These are phyloP conservation scores for Rhimphoctona megacephalus DNA, from an alignment of 2,888 invertebrate genomes.

Conservation along the genomic window DNA sequence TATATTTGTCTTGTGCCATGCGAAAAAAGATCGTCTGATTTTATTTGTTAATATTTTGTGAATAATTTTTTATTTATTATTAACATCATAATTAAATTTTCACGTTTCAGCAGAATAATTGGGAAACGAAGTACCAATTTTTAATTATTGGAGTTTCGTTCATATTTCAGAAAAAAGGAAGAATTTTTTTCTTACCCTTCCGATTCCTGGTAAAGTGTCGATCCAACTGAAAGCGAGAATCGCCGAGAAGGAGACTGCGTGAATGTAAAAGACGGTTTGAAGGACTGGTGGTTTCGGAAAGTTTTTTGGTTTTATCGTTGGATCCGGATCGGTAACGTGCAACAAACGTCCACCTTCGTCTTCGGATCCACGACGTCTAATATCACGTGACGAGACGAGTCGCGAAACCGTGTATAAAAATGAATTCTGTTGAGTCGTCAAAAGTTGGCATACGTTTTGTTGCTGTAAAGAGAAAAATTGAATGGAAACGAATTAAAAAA, in stretches of 20 bases:
- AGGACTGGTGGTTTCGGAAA: slow-evolving; percentile 81
- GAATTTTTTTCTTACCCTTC: slow-evolving; percentile 83
- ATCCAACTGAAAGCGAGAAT: slow-evolving; percentile 85
- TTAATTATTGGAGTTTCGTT: too few species aligned
- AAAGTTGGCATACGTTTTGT: slow-evolving; percentile 78
- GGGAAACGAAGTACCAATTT: too few species aligned
- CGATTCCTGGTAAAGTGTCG: slow-evolving; percentile 86
- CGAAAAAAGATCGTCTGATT: too few species aligned
- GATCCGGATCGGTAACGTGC: slow-evolving; percentile 82
- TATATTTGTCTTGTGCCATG: too few species aligned
- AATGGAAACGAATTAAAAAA: background rate
- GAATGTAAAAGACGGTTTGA: slow-evolving; percentile 84
- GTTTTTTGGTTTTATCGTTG: slow-evolving; percentile 79
- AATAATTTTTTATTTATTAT: too few species aligned
- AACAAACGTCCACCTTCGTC: slow-evolving; percentile 81
- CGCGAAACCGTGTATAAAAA: slow-evolving; percentile 86
- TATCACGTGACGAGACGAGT: slow-evolving; percentile 85
- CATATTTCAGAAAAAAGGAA: too few species aligned
- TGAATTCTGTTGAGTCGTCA: slow-evolving; percentile 80
- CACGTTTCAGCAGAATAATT: too few species aligned
- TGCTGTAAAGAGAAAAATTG: slow-evolving; percentile 69
- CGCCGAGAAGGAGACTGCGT: slow-evolving; percentile 84
- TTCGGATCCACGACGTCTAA: slow-evolving; percentile 78
- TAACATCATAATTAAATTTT: too few species aligned
- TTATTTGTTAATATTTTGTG: too few species aligned